A percentile compares a stretch with the other conserved stretches of the same genome.
These are phyloP conservation scores for Arizona elegans DNA, from an alignment of 2,113 vertebrate species.

Conservation along the genomic window DNA sequence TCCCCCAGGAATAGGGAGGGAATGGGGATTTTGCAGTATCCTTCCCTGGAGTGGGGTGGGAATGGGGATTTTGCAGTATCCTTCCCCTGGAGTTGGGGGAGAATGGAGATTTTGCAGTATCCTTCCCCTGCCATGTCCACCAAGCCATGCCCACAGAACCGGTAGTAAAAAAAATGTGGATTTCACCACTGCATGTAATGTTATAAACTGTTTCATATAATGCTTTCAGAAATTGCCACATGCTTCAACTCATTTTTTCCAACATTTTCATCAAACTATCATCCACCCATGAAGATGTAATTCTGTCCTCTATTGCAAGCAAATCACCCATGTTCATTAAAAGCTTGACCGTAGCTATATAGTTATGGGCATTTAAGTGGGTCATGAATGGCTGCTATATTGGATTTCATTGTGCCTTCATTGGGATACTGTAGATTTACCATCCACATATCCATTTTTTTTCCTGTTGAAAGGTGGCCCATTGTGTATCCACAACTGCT, in stretches of 20 bases:
- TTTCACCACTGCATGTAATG: neutral
- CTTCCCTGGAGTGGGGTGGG: no score
- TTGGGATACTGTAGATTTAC: neutral
- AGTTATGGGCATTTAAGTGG: neutral
- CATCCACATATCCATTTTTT: neutral
- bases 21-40: no score
- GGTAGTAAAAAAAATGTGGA: no score
- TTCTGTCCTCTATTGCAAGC: neutral
- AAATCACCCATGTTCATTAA: neutral
- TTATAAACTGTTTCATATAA: neutral
- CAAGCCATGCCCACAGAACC: no score
- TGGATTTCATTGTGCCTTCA: neutral
- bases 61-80: no score
- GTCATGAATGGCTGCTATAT: neutral
- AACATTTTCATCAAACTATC: neutral
- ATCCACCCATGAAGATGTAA: neutral
- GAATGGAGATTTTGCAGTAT: no score
- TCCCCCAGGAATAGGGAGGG: no score
- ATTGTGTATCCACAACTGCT: neutral
- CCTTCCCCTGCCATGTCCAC: no score
- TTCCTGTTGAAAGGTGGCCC: neutral
- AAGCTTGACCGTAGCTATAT: neutral
- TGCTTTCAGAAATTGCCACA: neutral
- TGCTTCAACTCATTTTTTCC: neutral
- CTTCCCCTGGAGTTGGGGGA: no score